These are phyloP conservation scores for Melanitta fusca DNA, from an alignment of 2,797 vertebrate genomes.

Conservation along the genomic window DNA sequence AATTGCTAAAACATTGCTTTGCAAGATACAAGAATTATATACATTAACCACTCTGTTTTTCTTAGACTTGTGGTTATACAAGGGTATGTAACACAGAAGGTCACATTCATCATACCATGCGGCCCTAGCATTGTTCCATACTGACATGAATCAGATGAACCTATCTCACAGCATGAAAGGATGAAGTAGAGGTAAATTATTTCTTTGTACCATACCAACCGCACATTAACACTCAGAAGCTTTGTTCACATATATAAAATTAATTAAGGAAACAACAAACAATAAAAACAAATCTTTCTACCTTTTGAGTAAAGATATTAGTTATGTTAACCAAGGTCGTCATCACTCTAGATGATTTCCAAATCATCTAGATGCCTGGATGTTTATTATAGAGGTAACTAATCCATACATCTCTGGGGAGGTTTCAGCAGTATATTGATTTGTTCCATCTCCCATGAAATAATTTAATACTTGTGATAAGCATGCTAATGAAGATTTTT, in stretches of 20 bases:
- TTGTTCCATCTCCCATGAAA: not conserved
- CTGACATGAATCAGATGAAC: too few species aligned
- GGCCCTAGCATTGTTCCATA: too few species aligned
- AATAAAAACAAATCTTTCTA: not conserved
- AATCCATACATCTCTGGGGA: not conserved
- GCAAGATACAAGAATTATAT: too few species aligned
- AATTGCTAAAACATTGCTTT: too few species aligned
- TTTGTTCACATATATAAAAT: not conserved
- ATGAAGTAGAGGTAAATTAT: not conserved
- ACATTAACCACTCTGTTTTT: too few species aligned
- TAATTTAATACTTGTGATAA: constrained; percentile 13
- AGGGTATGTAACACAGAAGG: too few species aligned
- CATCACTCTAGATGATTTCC: not conserved
- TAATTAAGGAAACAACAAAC: not conserved
- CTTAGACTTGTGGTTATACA: too few species aligned
- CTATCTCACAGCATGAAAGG: not conserved
- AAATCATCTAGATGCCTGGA: not conserved
- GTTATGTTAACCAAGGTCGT: not conserved
- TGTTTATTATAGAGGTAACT: not conserved
- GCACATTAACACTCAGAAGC: not conserved
- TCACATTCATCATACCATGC: too few species aligned
- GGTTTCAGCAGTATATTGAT: not conserved
- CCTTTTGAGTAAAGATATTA: not conserved
- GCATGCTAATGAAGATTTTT: constrained; percentile 25
- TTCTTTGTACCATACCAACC: not conserved